These are phyloP conservation scores for Ptiloglossa arizonensis DNA, from an alignment of 1,140 invertebrate genomes.

Conservation along the genomic window DNA sequence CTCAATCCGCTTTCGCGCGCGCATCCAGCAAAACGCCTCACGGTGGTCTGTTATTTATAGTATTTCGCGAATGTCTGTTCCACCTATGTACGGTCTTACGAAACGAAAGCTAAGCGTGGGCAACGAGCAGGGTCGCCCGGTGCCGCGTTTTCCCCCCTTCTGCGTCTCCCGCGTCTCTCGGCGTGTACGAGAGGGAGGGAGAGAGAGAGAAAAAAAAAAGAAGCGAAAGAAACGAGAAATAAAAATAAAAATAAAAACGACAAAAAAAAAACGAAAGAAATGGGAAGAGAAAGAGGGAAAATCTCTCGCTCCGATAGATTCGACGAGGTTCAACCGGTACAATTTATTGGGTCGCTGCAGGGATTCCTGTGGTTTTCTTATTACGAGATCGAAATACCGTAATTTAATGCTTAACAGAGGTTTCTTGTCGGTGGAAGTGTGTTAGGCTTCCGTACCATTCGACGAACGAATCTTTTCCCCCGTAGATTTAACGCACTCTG, in stretches of 20 bases:
- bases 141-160: neutral
- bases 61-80: slow-evolving; percentile 25
- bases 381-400: neutral
- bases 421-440: neutral
- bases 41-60: slow-evolving; percentile 46
- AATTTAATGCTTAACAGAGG: neutral
- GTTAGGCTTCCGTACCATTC: neutral
- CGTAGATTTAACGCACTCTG: neutral
- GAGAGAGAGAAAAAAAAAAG: no score
- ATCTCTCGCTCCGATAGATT: neutral
- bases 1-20: slow-evolving; percentile 62
- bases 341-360: neutral
- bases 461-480: neutral
- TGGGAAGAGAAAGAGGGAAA: neutral
- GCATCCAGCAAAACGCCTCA: slow-evolving; percentile 14
- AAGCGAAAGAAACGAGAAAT: no score
- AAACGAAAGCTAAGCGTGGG: slow-evolving; percentile 52
- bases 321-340: neutral
- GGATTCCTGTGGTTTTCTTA: neutral
- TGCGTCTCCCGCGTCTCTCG: no score
- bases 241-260: no score
- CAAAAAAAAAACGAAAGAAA: neutral
- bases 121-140: slow-evolving; percentile 1
- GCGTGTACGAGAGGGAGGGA: no score
- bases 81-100: slow-evolving; percentile 36